Evolutionary conservation across 2,797 vertebrate species (phyloP).

Genomic region (Florisuga fusca): DNA sequence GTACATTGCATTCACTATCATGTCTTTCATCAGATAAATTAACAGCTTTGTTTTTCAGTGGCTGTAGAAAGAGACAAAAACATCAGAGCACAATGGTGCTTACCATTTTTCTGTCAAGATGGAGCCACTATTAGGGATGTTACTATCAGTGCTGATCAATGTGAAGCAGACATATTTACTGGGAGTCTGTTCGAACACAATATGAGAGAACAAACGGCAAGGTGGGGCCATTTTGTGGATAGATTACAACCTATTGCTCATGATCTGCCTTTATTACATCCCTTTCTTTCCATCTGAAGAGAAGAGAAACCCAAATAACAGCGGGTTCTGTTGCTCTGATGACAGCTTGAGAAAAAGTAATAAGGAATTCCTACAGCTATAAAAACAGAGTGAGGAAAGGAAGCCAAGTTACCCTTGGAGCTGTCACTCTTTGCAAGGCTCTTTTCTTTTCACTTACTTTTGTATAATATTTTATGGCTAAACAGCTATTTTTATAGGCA

Average conservation of each 20-base stretch:
- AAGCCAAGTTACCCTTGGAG: conserved; percentile 60
- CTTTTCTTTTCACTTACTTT: conserved; percentile 50
- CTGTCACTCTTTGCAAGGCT: conserved; percentile 45
- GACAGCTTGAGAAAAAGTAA: conserved; percentile 72
- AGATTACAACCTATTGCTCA: conserved; percentile 67
- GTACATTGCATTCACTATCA: background rate
- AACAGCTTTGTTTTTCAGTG: conserved; percentile 61
- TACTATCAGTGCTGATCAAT: conserved; percentile 58
- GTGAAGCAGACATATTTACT: conserved; percentile 56
- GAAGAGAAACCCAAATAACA: conserved; percentile 69
- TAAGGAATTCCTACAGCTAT: conserved; percentile 71
- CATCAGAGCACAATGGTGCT: background rate
- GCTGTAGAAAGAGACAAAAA: conserved; percentile 50
- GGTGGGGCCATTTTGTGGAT: conserved; percentile 39
- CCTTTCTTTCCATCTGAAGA: conserved; percentile 42
- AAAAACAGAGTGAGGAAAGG: conserved; percentile 70
- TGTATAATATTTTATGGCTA: conserved; percentile 47
- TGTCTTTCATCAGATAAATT: conserved; percentile 68
- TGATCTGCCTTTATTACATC: conserved; percentile 40
- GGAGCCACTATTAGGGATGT: conserved; percentile 45
- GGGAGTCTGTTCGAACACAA: conserved; percentile 46
- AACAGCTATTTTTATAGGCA: conserved; percentile 56
- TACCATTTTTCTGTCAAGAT: conserved; percentile 64
- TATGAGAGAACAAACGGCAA: conserved; percentile 53
- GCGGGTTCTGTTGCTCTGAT: conserved; percentile 62